Evolutionary conservation across 2,797 vertebrate species (phyloP).

Genomic region (Moxostoma hubbsi): DNA sequence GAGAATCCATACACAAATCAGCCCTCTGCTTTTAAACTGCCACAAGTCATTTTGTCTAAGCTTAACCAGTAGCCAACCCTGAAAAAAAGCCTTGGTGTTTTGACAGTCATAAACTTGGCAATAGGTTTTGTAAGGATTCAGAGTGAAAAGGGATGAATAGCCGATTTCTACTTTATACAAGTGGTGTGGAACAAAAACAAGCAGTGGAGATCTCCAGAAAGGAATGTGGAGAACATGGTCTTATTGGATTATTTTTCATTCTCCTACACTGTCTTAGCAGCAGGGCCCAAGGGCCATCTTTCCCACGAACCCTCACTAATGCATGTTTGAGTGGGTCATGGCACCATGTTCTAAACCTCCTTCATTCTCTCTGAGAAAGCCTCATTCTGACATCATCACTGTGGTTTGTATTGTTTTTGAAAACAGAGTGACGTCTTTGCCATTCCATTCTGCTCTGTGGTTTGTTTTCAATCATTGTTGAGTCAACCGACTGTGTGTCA

Average conservation of each 20-base stretch:
- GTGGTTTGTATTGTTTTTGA: constrained; percentile 24
- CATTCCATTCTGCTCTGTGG: constrained; percentile 35
- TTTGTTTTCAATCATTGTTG: constrained; percentile 45
- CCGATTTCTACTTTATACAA: constrained; percentile 68
- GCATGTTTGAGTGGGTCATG: constrained; percentile 10
- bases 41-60: neutral
- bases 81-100: neutral
- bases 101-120: constrained; percentile 15
- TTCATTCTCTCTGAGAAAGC: constrained; percentile 29
- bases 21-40: no score
- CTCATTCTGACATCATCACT: constrained; percentile 44
- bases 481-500: constrained; percentile 14
- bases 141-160: constrained; percentile 54
- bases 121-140: constrained; percentile 2
- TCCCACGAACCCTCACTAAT: constrained; percentile 70
- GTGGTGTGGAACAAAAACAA: constrained; percentile 67
- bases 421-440: constrained; percentile 39
- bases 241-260: constrained; percentile 70
- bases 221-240: constrained; percentile 58
- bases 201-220: constrained; percentile 50
- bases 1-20: no score
- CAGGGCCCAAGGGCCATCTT: constrained; percentile 60
- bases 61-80: neutral
- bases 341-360: constrained; percentile 30
- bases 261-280: constrained; percentile 63